A percentile compares a stretch with the other conserved stretches of the same genome.
Conservation (phyloP, 2,113 vertebrate species). For the Amphiprion ocellaris region DNA sequence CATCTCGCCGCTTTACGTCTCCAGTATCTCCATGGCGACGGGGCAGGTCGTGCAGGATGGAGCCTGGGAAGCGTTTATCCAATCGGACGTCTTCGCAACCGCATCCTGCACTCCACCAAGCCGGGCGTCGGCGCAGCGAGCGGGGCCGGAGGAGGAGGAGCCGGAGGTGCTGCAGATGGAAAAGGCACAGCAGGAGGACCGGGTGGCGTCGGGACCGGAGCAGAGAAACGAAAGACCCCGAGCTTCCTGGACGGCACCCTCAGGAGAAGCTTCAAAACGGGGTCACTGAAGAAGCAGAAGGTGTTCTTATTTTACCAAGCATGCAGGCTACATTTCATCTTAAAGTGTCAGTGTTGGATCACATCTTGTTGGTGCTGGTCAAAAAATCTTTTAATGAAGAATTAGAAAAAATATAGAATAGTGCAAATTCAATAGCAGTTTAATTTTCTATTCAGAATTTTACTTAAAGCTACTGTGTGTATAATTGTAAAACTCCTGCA, state of each 20-base stretch:
- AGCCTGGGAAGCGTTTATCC: constrained; percentile 90
- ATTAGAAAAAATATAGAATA: too few species aligned
- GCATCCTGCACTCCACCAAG: constrained; percentile 92
- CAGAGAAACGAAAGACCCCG: constrained; percentile 88
- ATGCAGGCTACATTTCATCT: too few species aligned
- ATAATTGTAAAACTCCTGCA: too few species aligned
- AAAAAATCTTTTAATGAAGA: too few species aligned
- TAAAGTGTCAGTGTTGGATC: too few species aligned
- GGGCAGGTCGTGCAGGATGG: constrained; percentile 88
- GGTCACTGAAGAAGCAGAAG: constrained; percentile 93
- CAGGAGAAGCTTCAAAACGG: constrained; percentile 92
- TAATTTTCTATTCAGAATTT: neutral
- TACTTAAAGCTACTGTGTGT: neutral
- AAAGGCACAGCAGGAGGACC: constrained; percentile 65
- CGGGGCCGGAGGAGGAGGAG: constrained; percentile 73
- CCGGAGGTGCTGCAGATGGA: constrained; percentile 76
- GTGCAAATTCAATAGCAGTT: too few species aligned
- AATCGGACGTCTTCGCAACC: constrained; percentile 90
- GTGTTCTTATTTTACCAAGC: constrained; percentile 43
- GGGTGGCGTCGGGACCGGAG: constrained; percentile 54
- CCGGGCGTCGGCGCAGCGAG: constrained; percentile 70
- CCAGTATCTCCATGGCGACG: constrained; percentile 92
- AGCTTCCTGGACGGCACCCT: constrained; percentile 93
- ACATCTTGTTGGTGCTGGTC: too few species aligned
- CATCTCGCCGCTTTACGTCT: constrained; percentile 90